Percentiles rank a stretch among this genome's conserved stretches.
Conservation (phyloP, 2,797 vertebrate genomes). For the Periophthalmus magnuspinnatus region DNA sequence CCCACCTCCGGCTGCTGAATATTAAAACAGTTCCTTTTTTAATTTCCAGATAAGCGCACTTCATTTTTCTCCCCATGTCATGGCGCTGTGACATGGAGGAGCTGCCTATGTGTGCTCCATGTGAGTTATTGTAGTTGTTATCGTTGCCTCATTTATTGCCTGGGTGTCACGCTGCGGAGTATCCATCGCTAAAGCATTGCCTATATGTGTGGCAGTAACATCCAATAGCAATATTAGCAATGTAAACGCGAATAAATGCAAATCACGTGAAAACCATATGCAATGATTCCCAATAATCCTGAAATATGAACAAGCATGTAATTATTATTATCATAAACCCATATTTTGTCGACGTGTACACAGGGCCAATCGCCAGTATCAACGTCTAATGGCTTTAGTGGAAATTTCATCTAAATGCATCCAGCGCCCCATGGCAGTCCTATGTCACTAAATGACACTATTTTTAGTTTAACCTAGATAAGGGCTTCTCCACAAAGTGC, state of each 20-base stretch:
- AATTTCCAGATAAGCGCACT: conserved; percentile 75
- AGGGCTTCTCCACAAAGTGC: conserved; percentile 7
- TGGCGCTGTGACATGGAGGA: conserved; percentile 43
- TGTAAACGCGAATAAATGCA: conserved; percentile 42
- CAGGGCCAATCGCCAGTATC: not conserved
- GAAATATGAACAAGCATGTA: conserved; percentile 14
- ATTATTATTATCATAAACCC: conserved; percentile 8
- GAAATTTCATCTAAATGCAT: conserved; percentile 39
- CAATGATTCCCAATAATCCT: conserved; percentile 2
- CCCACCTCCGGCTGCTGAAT: conserved; percentile 66
- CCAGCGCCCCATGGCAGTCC: conserved; percentile 4
- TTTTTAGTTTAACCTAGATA: conserved; percentile 20
- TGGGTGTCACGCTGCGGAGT: conserved; percentile 45
- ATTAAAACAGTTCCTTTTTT: conserved; percentile 75
- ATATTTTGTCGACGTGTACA: not conserved
- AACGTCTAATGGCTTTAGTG: conserved; percentile 6
- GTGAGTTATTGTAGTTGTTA: conserved; percentile 65
- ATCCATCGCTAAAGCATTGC: conserved; percentile 60
- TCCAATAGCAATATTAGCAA: conserved; percentile 38
- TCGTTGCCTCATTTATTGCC: conserved; percentile 59
- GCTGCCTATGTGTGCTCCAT: conserved; percentile 55
- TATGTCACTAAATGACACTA: conserved; percentile 43
- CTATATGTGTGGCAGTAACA: conserved; percentile 39
- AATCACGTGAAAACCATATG: conserved; percentile 11
- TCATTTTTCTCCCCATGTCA: conserved; percentile 70